These are phyloP conservation scores for Agrochola macilenta DNA, from an alignment of 2,888 invertebrate species.

Conservation along the genomic window DNA sequence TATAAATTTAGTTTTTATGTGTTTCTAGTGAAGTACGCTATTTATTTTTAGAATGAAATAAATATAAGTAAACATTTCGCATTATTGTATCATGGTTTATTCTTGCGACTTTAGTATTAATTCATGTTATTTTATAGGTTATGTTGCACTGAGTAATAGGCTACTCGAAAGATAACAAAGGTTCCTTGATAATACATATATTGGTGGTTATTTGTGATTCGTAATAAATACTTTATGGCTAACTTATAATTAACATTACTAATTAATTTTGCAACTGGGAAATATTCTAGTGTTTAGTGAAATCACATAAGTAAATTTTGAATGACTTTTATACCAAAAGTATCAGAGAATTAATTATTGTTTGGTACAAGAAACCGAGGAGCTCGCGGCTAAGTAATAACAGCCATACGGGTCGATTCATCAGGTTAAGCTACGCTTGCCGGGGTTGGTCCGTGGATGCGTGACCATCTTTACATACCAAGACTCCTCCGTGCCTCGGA, in stretches of 20 bases:
- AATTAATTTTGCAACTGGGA: slow-evolving; percentile 11
- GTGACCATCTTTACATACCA: too few species aligned
- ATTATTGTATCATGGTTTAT: slow-evolving; percentile 26
- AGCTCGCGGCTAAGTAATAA: too few species aligned
- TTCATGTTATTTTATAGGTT: slow-evolving; percentile 43
- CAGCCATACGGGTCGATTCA: too few species aligned
- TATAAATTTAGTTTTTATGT: slow-evolving; percentile 59
- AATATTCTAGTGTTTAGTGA: background rate
- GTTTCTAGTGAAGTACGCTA: slow-evolving; percentile 30
- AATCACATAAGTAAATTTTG: background rate
- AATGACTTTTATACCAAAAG: background rate
- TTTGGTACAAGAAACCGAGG: background rate
- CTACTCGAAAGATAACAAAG: slow-evolving; percentile 33
- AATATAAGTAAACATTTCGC: slow-evolving; percentile 26
- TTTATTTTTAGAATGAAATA: slow-evolving; percentile 35
- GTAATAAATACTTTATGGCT: slow-evolving; percentile 25
- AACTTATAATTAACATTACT: slow-evolving; percentile 16
- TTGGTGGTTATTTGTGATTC: slow-evolving; percentile 15
- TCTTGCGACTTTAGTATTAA: slow-evolving; percentile 15
- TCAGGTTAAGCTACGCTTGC: too few species aligned
- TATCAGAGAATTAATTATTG: background rate
- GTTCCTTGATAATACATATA: slow-evolving; percentile 12
- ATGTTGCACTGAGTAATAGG: slow-evolving; percentile 18
- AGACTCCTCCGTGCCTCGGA: too few species aligned
- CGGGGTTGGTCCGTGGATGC: too few species aligned